Percentiles rank a stretch among this genome's conserved stretches.
Conservation (phyloP, 2,888 invertebrate species). For the Eledone cirrhosa region DNA sequence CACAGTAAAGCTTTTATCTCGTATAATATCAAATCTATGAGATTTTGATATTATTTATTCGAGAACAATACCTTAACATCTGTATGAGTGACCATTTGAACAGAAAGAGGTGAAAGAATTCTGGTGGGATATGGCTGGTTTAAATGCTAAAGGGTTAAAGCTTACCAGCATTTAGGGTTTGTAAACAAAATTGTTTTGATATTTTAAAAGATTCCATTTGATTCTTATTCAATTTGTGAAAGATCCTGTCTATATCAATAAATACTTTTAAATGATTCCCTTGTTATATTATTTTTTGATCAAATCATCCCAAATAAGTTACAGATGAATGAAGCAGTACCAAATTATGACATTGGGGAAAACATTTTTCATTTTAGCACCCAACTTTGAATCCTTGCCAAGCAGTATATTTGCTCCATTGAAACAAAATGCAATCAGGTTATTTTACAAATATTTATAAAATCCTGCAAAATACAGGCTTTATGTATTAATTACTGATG, state of each 20-base stretch:
- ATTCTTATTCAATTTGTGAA: background rate
- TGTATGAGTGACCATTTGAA: too few relatives aligned
- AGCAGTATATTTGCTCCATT: background rate
- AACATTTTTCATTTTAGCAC: background rate
- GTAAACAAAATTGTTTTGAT: background rate
- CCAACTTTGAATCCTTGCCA: background rate
- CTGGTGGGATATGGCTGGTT: background rate
- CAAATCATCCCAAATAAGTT: background rate
- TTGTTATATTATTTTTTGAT: background rate
- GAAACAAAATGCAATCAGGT: background rate
- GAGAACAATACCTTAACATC: too few relatives aligned
- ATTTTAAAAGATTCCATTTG: background rate
- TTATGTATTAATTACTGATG: too few relatives aligned
- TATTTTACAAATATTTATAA: background rate
- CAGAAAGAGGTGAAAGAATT: too few relatives aligned
- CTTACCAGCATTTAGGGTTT: background rate
- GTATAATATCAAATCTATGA: too few relatives aligned
- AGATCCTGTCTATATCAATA: background rate
- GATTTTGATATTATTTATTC: too few relatives aligned
- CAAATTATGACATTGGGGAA: background rate
- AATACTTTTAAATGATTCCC: background rate
- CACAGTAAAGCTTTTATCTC: too few relatives aligned
- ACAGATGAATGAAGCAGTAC: background rate
- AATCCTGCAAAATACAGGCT: background rate
- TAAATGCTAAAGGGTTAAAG: background rate